Conservation (phyloP, 2,797 vertebrate genomes). For the Hephaestus fuliginosus region DNA sequence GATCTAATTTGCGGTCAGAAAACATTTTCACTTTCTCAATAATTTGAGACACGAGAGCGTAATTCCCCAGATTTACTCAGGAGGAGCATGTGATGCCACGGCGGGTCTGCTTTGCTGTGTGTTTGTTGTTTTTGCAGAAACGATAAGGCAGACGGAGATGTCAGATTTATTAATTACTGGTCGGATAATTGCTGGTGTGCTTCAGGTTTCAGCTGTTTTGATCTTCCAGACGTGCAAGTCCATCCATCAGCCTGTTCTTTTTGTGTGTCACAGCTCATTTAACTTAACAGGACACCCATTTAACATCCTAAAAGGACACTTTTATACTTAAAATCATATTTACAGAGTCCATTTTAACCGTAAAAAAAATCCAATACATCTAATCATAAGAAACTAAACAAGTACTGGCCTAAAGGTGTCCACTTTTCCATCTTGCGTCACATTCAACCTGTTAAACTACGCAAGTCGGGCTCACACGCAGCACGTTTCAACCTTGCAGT, state of each 20-base stretch:
- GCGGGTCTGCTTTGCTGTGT: conserved; percentile 13
- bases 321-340: background rate
- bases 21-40: conserved; percentile 35
- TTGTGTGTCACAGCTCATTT: conserved; percentile 35
- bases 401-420: background rate
- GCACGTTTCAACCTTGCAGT: conserved; percentile 33
- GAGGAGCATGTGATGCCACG: conserved; percentile 51
- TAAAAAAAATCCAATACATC: background rate
- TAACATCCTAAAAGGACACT: background rate
- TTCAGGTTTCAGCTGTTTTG: conserved; percentile 61
- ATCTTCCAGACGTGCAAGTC: conserved; percentile 41
- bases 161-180: conserved; percentile 8
- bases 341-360: background rate
- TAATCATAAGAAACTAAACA: background rate
- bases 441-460: conserved; percentile 18
- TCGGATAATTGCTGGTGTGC: background rate
- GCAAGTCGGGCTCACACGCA: conserved; percentile 9
- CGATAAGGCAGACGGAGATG: conserved; percentile 1
- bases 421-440: background rate
- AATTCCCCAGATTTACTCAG: conserved; percentile 38
- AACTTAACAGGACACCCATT: conserved; percentile 8
- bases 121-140: conserved; percentile 54
- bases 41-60: conserved; percentile 47
- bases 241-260: conserved; percentile 30
- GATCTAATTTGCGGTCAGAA: conserved; percentile 36